Percentiles rank a stretch among this genome's conserved stretches.
Evolutionary conservation across 2,113 vertebrate genomes (phyloP).

Genomic region (Dipodomys stephensi): DNA sequence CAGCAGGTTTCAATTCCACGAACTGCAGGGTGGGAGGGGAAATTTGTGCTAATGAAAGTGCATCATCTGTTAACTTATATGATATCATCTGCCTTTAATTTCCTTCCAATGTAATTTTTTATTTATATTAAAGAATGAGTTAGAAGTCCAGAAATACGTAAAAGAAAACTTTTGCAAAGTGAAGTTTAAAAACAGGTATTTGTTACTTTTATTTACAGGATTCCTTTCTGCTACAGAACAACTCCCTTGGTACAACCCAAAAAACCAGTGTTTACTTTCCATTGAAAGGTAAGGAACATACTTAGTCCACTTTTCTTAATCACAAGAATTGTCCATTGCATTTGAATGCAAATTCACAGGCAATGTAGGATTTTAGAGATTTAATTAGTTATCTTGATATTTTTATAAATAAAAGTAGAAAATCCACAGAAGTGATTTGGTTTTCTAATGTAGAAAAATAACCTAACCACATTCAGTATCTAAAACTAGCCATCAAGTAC

Average conservation of each 20-base stretch:
- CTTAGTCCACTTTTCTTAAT: conserved; percentile 66
- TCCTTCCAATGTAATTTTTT: conserved; percentile 47
- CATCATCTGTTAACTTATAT: conserved; percentile 44
- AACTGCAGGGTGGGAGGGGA: conserved; percentile 37
- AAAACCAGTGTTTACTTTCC: conserved; percentile 73
- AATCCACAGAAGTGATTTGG: conserved; percentile 51
- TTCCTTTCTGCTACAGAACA: conserved; percentile 68
- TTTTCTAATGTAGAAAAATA: conserved; percentile 53
- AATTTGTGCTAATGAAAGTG: conserved; percentile 44
- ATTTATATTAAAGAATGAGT: conserved; percentile 28
- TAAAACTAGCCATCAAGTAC: conserved; percentile 44
- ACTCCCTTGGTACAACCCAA: conserved; percentile 68
- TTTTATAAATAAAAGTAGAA: conserved; percentile 42
- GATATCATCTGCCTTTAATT: conserved; percentile 48
- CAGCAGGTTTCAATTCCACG: conserved; percentile 62
- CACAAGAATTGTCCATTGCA: conserved; percentile 33
- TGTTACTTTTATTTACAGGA: conserved; percentile 76
- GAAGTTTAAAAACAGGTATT: conserved; percentile 63
- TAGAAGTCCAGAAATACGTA: conserved; percentile 37
- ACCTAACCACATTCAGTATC: conserved; percentile 14
- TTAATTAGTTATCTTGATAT: conserved; percentile 42
- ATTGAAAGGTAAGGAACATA: conserved; percentile 73
- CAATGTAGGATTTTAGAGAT: conserved; percentile 35
- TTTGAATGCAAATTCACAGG: conserved; percentile 57
- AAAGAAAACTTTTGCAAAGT: conserved; percentile 60